phyloP scores from a whole-genome alignment of 30 jellyfish, hydroid and myxozoan genomes.

The Sanderia malayensis region DNA sequence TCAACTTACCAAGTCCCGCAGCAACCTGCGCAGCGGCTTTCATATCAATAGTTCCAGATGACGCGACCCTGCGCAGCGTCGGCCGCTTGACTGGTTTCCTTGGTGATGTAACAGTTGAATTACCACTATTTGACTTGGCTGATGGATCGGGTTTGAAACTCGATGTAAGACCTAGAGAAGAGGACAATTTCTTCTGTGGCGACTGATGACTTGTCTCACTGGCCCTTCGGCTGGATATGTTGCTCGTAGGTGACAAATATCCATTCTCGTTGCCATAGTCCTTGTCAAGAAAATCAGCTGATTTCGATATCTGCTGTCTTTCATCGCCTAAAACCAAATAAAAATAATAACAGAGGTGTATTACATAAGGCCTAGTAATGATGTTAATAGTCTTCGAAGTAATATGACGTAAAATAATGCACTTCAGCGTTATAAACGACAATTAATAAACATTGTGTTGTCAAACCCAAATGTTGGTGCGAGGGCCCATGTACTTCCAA shows the following conservation, averaged over 20 bases:
- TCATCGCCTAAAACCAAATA: constrained; percentile 26
- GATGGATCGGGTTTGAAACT: not conserved
- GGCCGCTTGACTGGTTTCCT: not conserved
- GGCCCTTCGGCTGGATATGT: constrained; percentile 32
- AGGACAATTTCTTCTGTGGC: not conserved
- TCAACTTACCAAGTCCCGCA: not conserved
- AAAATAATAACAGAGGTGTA: too few species aligned
- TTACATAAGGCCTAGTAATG: too few species aligned
- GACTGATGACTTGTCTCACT: constrained; percentile 43
- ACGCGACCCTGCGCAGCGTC: not conserved
- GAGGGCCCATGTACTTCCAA: too few species aligned
- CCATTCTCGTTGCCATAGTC: constrained; percentile 14
- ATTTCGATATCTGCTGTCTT: constrained; percentile 9
- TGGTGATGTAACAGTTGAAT: not conserved
- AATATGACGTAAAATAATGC: too few species aligned
- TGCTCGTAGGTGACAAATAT: constrained; percentile 9
- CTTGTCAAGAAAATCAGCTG: constrained; percentile 31
- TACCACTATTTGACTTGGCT: not conserved
- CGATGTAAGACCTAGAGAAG: not conserved
- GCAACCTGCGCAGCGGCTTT: not conserved
- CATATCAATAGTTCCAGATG: not conserved
- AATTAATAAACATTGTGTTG: too few species aligned
- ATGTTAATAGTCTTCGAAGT: too few species aligned
- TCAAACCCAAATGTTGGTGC: too few species aligned
- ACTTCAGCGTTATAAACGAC: too few species aligned